Percentiles rank a stretch among this genome's conserved stretches.
These are phyloP conservation scores for Orycteropus afer DNA, from an alignment of 2,113 vertebrate species.

Conservation along the genomic window DNA sequence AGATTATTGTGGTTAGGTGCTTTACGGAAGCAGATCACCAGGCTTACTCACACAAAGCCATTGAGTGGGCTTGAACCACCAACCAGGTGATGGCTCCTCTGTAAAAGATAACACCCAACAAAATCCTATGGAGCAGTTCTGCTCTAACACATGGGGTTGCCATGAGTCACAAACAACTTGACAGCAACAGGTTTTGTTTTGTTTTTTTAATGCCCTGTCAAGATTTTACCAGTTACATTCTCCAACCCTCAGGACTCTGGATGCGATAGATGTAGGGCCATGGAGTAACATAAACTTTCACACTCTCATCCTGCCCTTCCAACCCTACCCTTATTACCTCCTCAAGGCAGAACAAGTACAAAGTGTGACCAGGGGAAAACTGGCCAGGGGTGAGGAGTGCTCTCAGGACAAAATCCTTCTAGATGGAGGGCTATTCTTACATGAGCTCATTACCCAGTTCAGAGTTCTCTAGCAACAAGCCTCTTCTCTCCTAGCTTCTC, in stretches of 20 bases:
- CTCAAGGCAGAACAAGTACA: background rate
- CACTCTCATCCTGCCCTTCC: background rate
- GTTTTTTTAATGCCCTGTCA: too few species aligned
- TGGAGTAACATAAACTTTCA: background rate
- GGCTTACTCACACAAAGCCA: too few species aligned
- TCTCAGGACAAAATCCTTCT: background rate
- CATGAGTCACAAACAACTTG: too few species aligned
- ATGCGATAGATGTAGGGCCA: background rate
- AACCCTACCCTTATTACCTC: background rate
- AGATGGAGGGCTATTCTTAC: background rate
- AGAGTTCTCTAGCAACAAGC: background rate
- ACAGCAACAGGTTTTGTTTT: too few species aligned
- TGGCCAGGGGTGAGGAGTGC: too few species aligned
- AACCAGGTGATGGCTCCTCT: too few species aligned
- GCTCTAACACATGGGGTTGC: too few species aligned
- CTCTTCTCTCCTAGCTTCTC: background rate
- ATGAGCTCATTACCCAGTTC: background rate
- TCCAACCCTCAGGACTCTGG: background rate
- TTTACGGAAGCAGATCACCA: too few species aligned
- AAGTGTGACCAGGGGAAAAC: background rate
- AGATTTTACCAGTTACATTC: background rate
- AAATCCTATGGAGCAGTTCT: too few species aligned
- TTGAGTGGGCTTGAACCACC: too few species aligned
- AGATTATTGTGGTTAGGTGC: too few species aligned
- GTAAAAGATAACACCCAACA: too few species aligned